phyloP scores from a whole-genome alignment of 37 sponge, comb jelly and placozoan genomes.

The Diacarnus erythraeanus region DNA sequence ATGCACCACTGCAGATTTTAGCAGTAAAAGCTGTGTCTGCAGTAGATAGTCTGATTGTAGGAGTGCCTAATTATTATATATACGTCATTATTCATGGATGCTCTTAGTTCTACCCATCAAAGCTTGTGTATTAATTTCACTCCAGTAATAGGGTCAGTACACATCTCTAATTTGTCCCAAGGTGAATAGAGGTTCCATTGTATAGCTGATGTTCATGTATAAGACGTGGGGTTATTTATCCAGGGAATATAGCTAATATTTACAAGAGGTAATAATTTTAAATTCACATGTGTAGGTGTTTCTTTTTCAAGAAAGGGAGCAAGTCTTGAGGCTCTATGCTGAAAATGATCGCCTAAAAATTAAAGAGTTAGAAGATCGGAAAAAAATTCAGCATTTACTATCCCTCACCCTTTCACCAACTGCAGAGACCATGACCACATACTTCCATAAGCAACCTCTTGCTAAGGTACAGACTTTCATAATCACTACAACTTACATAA shows the following conservation, averaged over 20 bases:
- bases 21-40: too few species aligned
- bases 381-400: constrained; percentile 93
- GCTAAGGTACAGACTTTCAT: constrained; percentile 20
- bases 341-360: constrained; percentile 97
- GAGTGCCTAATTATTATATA: too few species aligned
- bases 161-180: not conserved
- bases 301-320: constrained; percentile 94
- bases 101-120: too few species aligned
- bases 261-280: constrained; percentile 2
- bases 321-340: constrained; percentile 93
- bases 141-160: not conserved
- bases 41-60: too few species aligned
- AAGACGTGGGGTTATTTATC: too few species aligned
- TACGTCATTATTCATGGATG: too few species aligned
- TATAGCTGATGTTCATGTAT: too few species aligned
- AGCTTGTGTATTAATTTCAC: not conserved
- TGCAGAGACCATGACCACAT: constrained; percentile 68
- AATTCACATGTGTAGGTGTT: constrained; percentile 73
- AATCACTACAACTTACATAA: too few species aligned
- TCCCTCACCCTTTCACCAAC: constrained; percentile 68
- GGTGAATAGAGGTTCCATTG: too few species aligned
- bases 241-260: not conserved
- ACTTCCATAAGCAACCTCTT: constrained; percentile 77
- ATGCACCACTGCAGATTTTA: too few species aligned
- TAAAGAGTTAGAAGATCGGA: constrained; percentile 90